Conservation (phyloP, 64 coral and sea anemone species). For the Dendrophyllia cribrosa region DNA sequence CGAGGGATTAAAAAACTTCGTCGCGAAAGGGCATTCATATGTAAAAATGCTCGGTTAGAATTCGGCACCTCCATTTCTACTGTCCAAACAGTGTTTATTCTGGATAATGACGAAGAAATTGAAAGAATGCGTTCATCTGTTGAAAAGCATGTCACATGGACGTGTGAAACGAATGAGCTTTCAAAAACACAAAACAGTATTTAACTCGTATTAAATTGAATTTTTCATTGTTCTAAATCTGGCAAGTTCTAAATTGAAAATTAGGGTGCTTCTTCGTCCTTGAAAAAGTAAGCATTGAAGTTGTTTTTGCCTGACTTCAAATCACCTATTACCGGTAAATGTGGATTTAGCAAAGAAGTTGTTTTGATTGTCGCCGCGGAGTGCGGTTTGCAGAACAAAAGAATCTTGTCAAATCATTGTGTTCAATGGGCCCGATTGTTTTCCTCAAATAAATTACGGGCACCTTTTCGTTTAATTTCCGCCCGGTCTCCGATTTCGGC, state of each 20-base stretch:
- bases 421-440: constrained; percentile 24
- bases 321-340: neutral
- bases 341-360: neutral
- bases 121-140: neutral
- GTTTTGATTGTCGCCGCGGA: neutral
- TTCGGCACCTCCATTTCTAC: neutral
- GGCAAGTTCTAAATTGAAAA: too few relatives aligned
- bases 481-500: neutral
- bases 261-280: neutral
- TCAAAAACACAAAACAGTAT: constrained; percentile 12
- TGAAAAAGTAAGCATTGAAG: neutral
- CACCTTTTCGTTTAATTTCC: constrained; percentile 45
- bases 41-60: neutral
- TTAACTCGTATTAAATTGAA: neutral
- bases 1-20: neutral
- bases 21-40: neutral
- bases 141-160: neutral
- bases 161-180: neutral
- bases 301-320: neutral
- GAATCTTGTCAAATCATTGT: neutral
- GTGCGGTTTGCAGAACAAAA: constrained; percentile 21
- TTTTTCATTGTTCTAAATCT: neutral
- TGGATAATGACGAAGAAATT: constrained; percentile 10
- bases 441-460: constrained; percentile 1
- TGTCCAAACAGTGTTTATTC: constrained; percentile 16